Conservation (phyloP, 1,140 invertebrate genomes). For the Leptopilina clavipes region DNA sequence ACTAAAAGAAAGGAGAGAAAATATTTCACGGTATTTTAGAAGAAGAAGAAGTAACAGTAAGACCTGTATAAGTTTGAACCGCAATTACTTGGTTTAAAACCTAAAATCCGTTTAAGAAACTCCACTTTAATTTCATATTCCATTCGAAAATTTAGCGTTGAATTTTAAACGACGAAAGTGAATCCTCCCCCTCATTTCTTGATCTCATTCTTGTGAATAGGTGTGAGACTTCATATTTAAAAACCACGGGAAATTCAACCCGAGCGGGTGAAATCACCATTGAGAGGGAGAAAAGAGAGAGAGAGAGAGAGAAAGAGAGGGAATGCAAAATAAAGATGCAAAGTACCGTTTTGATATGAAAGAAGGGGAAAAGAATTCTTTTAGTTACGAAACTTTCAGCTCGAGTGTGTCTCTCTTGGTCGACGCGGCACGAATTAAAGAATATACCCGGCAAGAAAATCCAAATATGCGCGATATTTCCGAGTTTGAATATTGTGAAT, state of each 20-base stretch:
- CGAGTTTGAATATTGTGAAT: slow-evolving; percentile 50
- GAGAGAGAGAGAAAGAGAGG: not conserved
- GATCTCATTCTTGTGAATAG: slow-evolving; percentile 25
- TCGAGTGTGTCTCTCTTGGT: slow-evolving; percentile 36
- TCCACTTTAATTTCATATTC: slow-evolving; percentile 22
- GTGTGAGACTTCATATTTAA: slow-evolving; percentile 20
- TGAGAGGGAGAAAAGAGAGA: not conserved
- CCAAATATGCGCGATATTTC: slow-evolving; percentile 37
- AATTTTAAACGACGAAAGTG: slow-evolving; percentile 31
- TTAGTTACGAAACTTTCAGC: slow-evolving; percentile 57
- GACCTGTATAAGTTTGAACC: not conserved
- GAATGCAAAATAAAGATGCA: slow-evolving; percentile 48
- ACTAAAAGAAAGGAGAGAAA: no score
- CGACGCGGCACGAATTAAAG: slow-evolving; percentile 46
- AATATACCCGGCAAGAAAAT: slow-evolving; percentile 31
- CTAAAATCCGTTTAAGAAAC: slow-evolving; percentile 13
- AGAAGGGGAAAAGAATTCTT: slow-evolving; percentile 56
- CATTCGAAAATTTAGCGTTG: slow-evolving; percentile 21
- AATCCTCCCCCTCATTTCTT: slow-evolving; percentile 20
- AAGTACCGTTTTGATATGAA: slow-evolving; percentile 30
- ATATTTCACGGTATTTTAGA: not conserved
- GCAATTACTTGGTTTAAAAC: not conserved
- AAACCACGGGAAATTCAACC: slow-evolving; percentile 16
- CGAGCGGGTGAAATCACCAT: slow-evolving; percentile 9
- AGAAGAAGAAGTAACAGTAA: not conserved